phyloP scores from a whole-genome alignment of 2,888 invertebrate genomes.

The Epistrophe grossulariae region DNA sequence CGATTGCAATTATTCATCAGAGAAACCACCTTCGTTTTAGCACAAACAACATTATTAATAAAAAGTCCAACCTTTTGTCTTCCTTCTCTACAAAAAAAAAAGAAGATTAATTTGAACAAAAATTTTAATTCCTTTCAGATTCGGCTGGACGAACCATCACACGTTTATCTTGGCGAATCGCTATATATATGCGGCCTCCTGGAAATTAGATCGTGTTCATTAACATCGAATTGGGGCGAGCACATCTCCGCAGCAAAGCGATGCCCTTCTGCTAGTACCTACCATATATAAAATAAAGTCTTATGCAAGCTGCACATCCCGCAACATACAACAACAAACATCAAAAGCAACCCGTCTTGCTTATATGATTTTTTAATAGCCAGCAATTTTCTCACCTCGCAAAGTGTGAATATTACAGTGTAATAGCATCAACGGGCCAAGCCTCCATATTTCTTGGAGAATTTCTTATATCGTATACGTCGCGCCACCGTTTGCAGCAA shows the following conservation, averaged over 20 bases:
- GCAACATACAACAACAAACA: conserved; percentile 50
- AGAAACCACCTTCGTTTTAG: conserved; percentile 31
- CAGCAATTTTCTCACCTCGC: conserved; percentile 84
- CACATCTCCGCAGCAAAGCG: conserved; percentile 36
- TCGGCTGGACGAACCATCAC: conserved; percentile 25
- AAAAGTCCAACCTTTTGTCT: conserved; percentile 1
- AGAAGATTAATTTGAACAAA: conserved; percentile 30
- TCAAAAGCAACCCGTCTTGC: conserved; percentile 72
- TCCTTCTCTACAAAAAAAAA: conserved; percentile 15
- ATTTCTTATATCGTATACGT: conserved; percentile 24
- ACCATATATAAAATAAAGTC: not conserved
- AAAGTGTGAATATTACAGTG: conserved; percentile 84
- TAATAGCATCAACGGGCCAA: conserved; percentile 84
- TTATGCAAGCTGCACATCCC: conserved; percentile 11
- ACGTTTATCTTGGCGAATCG: conserved; percentile 58
- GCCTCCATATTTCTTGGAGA: conserved; percentile 72
- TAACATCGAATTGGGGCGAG: conserved; percentile 69
- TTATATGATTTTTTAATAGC: conserved; percentile 84
- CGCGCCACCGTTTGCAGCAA: conserved; percentile 27
- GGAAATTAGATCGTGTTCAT: conserved; percentile 75
- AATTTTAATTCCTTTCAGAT: conserved; percentile 52
- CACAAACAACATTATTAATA: conserved; percentile 30
- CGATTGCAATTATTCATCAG: conserved; percentile 34
- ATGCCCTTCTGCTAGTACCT: conserved; percentile 30
- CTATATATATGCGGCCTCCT: conserved; percentile 58